Percentiles rank a stretch among this genome's conserved stretches.
Conservation (phyloP, 2,113 vertebrate species). For the Syngnathus typhle region DNA sequence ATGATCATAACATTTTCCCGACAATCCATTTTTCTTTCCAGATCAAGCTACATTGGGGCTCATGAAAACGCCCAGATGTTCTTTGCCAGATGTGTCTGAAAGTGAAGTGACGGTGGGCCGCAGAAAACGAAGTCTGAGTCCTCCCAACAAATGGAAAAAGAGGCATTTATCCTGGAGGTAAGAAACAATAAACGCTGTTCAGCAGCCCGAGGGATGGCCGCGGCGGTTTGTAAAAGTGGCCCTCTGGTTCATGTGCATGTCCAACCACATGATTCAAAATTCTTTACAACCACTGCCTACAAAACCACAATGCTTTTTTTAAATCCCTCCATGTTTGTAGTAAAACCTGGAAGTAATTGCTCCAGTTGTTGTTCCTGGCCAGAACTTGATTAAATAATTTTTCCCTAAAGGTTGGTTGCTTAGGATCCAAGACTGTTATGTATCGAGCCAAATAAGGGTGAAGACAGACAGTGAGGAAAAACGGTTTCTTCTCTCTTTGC, state of each 20-base stretch:
- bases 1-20: not conserved
- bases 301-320: not conserved
- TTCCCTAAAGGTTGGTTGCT: not conserved
- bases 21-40: constrained; percentile 40
- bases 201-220: not conserved
- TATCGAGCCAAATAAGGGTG: constrained; percentile 20
- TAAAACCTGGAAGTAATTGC: not conserved
- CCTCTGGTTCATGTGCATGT: not conserved
- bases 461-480: not conserved
- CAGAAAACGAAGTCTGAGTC: constrained; percentile 63
- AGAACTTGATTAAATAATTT: not conserved
- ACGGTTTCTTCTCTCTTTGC: not conserved
- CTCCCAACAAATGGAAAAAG: constrained; percentile 84
- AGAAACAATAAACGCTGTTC: not conserved
- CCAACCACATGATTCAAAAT: not conserved
- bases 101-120: constrained; percentile 50
- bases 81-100: constrained; percentile 78
- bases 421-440: constrained; percentile 5
- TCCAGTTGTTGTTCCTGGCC: not conserved
- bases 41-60: constrained; percentile 84
- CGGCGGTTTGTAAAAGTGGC: not conserved
- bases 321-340: not conserved
- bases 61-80: constrained; percentile 95
- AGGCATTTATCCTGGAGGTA: constrained; percentile 96
- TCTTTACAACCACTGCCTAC: not conserved